Base-by-base conservation (phyloP, 1,140 invertebrate species). In the Polypedilum pembai region DNA sequence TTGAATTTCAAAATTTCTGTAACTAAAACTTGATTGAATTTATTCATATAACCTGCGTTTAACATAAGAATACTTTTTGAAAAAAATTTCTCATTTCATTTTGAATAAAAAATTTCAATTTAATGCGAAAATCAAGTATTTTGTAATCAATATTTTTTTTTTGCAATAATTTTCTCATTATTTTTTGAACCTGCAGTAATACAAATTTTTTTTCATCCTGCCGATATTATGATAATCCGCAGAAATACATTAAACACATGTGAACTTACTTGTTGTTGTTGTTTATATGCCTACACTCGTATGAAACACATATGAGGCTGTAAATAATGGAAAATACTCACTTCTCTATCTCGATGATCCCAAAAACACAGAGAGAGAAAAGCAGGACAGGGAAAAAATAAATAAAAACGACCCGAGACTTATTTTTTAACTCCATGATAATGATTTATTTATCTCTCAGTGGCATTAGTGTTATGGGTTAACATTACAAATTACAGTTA, bases 381-480 rank as follows among this genome's bases (percentile, higher is more conserved):
- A n/a, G 12, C 12, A 56, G 12, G 45, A n/a, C 45, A 56, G 12
- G 12, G 45, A 56, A 56, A n/a, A 56, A 56, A 56, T 56, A 56
- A 12, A 12, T n/a, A 12, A 56, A 56, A n/a, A n/a, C 45, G 12
- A 56, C 45, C 24, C 1, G 24, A 33, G 24, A 33, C 24, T 33
- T 33, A 33, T 33, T 33, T 33, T 45, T 56, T 56, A 56, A 56
- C 45, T 56, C 45, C 45, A 56, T 56, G 45, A 56, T 56, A 56
- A 56, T 56, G 45, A 56, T 56, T 56, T 56, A 56, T 56, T 56
- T 56, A 56, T 56, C 45, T 56, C 12, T 33, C 24, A 33, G 15
- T 56, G n/a, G 45, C 12, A 56, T 56, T 56, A 56, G 45, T 56
- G 45, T 56, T 56, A n/a, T 56, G 45, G 45, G 8, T 56, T 56